Evolutionary conservation across 2,888 invertebrate genomes (phyloP).

Genomic region (Podotricha telesiphe): DNA sequence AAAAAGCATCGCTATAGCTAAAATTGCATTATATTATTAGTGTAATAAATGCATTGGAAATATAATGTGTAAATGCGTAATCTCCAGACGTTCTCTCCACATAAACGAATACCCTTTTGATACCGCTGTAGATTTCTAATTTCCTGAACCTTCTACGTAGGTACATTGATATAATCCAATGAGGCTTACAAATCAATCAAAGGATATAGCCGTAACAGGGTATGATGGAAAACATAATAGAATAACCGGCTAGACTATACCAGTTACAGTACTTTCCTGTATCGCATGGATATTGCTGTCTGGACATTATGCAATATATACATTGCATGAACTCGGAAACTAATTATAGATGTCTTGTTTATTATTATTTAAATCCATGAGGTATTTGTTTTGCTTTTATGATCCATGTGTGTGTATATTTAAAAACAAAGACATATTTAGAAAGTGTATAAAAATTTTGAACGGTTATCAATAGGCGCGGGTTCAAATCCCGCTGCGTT

Average conservation of each 20-base stretch:
- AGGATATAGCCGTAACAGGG: conserved; percentile 38
- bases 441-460: no score
- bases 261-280: conserved; percentile 45
- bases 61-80: no score
- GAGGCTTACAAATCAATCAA: conserved; percentile 39
- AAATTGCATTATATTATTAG: no score
- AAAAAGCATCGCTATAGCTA: no score
- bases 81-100: not conserved
- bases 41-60: no score
- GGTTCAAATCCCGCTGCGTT: no score
- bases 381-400: not conserved
- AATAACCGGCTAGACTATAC: conserved; percentile 38
- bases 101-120: not conserved
- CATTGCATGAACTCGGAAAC: conserved; percentile 17
- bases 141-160: conserved; percentile 5
- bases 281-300: conserved; percentile 66
- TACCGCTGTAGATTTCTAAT: not conserved
- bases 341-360: not conserved
- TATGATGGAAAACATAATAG: conserved; percentile 44
- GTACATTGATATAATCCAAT: conserved; percentile 41
- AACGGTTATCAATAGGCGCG: no score
- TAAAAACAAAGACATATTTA: no score
- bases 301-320: conserved; percentile 25
- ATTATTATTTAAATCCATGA: not conserved
- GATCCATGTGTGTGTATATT: no score